Conservation (phyloP, 2,888 invertebrate genomes). For the Serrognathus titanus region DNA sequence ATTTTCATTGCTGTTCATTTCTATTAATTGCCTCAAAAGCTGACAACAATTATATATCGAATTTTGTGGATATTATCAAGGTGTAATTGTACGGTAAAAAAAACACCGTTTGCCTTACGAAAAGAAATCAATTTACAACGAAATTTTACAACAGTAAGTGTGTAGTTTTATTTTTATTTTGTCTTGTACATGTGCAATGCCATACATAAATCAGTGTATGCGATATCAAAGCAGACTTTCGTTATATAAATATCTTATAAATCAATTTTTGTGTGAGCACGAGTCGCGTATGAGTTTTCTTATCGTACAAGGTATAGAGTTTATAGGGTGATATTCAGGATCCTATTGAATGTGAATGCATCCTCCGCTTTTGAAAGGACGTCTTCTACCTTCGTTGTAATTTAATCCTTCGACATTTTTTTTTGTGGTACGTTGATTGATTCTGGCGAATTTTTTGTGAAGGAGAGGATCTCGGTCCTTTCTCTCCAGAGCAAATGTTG, state of each 20-base stretch:
- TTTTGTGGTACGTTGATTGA: constrained; percentile 16
- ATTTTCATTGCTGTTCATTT: too few species aligned
- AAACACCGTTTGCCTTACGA: too few species aligned
- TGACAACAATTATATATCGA: too few species aligned
- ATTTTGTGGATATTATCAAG: too few species aligned
- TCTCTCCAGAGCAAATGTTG: too few species aligned
- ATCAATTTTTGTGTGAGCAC: constrained; percentile 14
- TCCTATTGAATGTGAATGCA: constrained; percentile 26
- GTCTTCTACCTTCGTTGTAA: constrained; percentile 25
- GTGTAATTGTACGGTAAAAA: too few species aligned
- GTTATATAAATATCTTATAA: constrained; percentile 14
- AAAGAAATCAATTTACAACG: too few species aligned
- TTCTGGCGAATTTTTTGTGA: constrained; percentile 15
- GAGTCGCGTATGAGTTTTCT: constrained; percentile 18
- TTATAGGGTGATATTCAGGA: constrained; percentile 29
- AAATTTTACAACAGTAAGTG: too few species aligned
- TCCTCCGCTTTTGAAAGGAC: constrained; percentile 22
- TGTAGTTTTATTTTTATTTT: too few species aligned
- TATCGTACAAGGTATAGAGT: constrained; percentile 19
- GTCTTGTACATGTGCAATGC: too few species aligned
- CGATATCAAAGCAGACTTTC: constrained; percentile 7
- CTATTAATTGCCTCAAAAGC: too few species aligned
- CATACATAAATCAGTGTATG: not conserved
- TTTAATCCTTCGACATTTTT: constrained; percentile 24
- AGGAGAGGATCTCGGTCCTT: not conserved